Conservation (phyloP, 2,888 invertebrate genomes). For the Baronia brevicornis region DNA sequence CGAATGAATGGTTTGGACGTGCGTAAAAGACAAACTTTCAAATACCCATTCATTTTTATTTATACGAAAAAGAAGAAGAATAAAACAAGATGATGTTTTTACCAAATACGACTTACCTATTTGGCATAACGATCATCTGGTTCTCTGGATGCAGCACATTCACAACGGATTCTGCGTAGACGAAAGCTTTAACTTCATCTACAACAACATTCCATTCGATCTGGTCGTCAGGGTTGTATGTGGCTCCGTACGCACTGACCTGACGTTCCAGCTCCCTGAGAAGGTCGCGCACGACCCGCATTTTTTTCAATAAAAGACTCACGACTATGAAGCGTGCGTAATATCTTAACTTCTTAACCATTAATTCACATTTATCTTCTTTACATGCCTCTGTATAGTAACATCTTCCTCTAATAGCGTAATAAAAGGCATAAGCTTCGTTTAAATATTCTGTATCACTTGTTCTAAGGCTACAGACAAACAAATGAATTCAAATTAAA, state of each 20-base stretch:
- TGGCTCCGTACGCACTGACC: conserved; percentile 95
- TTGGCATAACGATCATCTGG: conserved; percentile 88
- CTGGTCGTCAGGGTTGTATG: conserved; percentile 98
- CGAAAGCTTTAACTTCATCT: conserved; percentile 95
- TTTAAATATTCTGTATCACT: conserved; percentile 97
- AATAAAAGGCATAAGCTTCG: conserved; percentile 97
- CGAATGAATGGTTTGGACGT: no score
- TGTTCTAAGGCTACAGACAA: conserved; percentile 85
- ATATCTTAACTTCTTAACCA: conserved; percentile 96
- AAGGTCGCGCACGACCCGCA: conserved; percentile 93
- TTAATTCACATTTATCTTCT: conserved; percentile 94
- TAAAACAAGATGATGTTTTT: no score
- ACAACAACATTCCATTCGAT: conserved; percentile 96
- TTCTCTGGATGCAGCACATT: conserved; percentile 92
- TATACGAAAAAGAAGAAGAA: no score
- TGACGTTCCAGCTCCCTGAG: conserved; percentile 94
- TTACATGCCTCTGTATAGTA: conserved; percentile 96
- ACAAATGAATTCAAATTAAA: neutral
- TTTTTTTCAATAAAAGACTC: conserved; percentile 93
- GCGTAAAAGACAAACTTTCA: no score
- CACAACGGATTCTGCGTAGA: conserved; percentile 93
- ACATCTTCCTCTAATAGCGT: conserved; percentile 93
- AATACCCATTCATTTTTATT: no score
- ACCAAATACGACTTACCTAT: conserved; percentile 77
- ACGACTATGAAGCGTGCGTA: conserved; percentile 98